Conservation (phyloP, 2,797 vertebrate species). For the Sebastolobus altivelis region DNA sequence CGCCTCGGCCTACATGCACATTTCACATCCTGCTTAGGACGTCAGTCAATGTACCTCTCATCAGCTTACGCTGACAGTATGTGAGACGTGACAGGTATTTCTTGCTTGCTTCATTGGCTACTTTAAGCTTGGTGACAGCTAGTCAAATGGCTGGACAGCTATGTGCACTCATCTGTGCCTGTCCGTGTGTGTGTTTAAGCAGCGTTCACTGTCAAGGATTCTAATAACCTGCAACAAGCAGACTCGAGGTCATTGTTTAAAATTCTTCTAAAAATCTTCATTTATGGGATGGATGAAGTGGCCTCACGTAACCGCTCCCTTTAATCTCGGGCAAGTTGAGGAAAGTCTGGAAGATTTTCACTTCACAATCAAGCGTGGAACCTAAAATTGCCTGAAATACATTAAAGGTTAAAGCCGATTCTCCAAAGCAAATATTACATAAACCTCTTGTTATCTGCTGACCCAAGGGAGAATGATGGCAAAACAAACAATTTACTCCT, state of each 20-base stretch:
- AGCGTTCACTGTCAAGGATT: constrained; percentile 60
- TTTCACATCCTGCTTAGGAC: constrained; percentile 50
- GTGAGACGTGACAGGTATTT: constrained; percentile 75
- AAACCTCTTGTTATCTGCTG: constrained; percentile 62
- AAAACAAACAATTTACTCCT: constrained; percentile 62
- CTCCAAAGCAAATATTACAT: constrained; percentile 44
- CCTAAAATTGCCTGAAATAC: constrained; percentile 42
- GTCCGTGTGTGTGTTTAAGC: constrained; percentile 37
- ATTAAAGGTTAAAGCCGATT: constrained; percentile 49
- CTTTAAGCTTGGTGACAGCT: constrained; percentile 77
- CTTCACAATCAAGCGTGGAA: neutral
- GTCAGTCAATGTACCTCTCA: constrained; percentile 66
- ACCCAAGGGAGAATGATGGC: constrained; percentile 44
- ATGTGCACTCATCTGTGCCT: constrained; percentile 70
- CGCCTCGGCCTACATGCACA: constrained; percentile 51
- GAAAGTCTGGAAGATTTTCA: constrained; percentile 4
- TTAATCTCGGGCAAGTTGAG: neutral
- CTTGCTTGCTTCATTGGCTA: constrained; percentile 72
- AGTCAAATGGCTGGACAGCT: constrained; percentile 76
- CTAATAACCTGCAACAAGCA: constrained; percentile 49
- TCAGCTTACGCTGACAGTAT: constrained; percentile 58
- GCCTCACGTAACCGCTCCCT: constrained; percentile 15
- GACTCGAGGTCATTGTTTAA: constrained; percentile 48
- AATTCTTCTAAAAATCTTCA: constrained; percentile 30
- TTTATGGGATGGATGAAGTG: constrained; percentile 26